A percentile compares a stretch with the other conserved stretches of the same genome.
These are phyloP conservation scores for Melanerpes aurifrons DNA, from an alignment of 2,113 vertebrate species.

Conservation along the genomic window DNA sequence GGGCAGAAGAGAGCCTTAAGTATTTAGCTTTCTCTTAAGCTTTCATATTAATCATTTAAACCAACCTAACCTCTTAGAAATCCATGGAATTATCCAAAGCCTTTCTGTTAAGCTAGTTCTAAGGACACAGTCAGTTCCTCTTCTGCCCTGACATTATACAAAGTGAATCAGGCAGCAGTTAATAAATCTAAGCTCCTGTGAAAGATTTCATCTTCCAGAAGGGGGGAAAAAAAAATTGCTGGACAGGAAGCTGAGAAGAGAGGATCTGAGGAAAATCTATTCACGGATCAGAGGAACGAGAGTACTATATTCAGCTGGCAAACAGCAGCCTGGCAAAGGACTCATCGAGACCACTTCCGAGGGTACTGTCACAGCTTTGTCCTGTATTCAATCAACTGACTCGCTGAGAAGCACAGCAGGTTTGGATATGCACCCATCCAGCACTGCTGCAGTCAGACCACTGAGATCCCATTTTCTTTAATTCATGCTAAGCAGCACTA, in stretches of 20 bases:
- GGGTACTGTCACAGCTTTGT: background rate
- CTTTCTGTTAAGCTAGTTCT: slow-evolving; percentile 25
- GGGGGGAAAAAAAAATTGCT: background rate
- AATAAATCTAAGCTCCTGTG: slow-evolving; percentile 56
- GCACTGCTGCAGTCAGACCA: background rate
- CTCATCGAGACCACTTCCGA: background rate
- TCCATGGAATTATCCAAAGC: slow-evolving; percentile 1
- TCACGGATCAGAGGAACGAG: background rate
- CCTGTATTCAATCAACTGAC: background rate
- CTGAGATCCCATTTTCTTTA: background rate
- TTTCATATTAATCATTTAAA: slow-evolving; percentile 58
- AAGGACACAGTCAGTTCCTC: background rate
- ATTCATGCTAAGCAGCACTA: background rate
- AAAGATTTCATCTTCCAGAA: slow-evolving; percentile 41
- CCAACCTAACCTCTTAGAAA: slow-evolving; percentile 36
- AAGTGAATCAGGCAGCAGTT: slow-evolving; percentile 32
- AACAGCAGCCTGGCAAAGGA: slow-evolving; percentile 5
- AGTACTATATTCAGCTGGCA: background rate
- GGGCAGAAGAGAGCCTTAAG: background rate
- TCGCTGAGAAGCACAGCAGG: background rate
- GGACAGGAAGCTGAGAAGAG: background rate
- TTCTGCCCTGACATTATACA: background rate
- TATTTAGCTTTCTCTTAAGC: slow-evolving; percentile 34
- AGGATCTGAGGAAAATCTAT: background rate
- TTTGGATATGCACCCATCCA: background rate